These are phyloP conservation scores for Nesidiocoris tenuis DNA, from an alignment of 2,888 invertebrate genomes.

Conservation along the genomic window DNA sequence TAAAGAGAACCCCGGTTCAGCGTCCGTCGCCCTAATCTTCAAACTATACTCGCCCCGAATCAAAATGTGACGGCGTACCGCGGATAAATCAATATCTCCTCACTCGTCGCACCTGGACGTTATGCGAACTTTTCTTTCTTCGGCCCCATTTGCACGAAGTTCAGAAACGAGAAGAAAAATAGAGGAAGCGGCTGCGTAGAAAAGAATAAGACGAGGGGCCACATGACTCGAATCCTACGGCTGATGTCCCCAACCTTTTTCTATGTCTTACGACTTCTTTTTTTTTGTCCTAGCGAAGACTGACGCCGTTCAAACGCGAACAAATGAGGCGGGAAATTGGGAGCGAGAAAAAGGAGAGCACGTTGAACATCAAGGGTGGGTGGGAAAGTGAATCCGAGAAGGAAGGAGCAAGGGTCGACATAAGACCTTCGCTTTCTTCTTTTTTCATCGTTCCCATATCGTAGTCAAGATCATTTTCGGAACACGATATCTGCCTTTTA, in stretches of 20 bases:
- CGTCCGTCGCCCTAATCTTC: too few relatives aligned
- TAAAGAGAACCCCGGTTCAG: too few relatives aligned
- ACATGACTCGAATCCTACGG: not conserved
- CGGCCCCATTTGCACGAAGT: not conserved
- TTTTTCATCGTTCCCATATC: too few relatives aligned
- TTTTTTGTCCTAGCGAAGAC: not conserved
- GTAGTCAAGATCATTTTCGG: too few relatives aligned
- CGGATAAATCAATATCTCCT: not conserved
- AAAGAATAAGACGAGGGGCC: not conserved
- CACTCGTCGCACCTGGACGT: not conserved
- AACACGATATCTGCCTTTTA: too few relatives aligned
- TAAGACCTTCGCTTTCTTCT: too few relatives aligned
- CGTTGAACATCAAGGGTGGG: too few relatives aligned
- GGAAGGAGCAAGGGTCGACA: too few relatives aligned
- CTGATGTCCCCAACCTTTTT: not conserved
- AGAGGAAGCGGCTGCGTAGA: too few relatives aligned
- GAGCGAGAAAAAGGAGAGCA: not conserved
- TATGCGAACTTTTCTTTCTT: not conserved
- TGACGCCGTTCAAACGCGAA: constrained; percentile 9
- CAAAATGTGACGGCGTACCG: too few relatives aligned
- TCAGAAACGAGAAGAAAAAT: not conserved
- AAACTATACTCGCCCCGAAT: too few relatives aligned
- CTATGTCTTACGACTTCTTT: not conserved
- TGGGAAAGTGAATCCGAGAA: too few relatives aligned
- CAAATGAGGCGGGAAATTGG: constrained; percentile 19